Evolutionary conservation across 2,888 invertebrate species (phyloP).

Genomic region (Norana najaformis): DNA sequence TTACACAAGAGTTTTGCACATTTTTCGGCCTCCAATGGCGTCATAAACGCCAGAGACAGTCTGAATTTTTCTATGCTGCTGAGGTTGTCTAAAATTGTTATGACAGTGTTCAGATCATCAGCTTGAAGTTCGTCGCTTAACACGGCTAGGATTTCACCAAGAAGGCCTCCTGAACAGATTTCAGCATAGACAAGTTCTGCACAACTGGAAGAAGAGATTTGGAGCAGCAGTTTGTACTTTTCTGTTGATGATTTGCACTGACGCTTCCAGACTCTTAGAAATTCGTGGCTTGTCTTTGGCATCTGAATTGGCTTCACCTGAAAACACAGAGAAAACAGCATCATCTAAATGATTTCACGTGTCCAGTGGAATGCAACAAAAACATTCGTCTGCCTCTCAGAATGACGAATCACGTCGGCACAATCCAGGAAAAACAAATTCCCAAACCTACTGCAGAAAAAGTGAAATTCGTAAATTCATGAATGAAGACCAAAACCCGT

Average conservation of each 20-base stretch:
- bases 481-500: not conserved
- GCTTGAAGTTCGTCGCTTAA: not conserved
- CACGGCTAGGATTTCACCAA: not conserved
- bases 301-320: not conserved
- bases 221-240: slow-evolving; percentile 10
- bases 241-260: not conserved
- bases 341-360: not conserved
- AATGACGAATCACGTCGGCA: no score
- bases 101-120: not conserved
- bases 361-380: not conserved
- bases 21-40: not conserved
- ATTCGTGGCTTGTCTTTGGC: slow-evolving; percentile 25
- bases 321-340: not conserved
- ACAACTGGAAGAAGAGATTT: not conserved
- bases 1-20: not conserved
- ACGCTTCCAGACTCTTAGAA: slow-evolving; percentile 26
- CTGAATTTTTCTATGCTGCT: not conserved
- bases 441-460: not conserved
- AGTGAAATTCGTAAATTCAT: not conserved
- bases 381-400: not conserved
- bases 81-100: not conserved
- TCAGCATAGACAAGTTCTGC: not conserved
- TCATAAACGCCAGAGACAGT: slow-evolving; percentile 10
- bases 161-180: slow-evolving; percentile 10
- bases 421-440: not conserved